These are phyloP conservation scores for Amaurobius ferox DNA, from an alignment of 2,888 invertebrate genomes.

Conservation along the genomic window DNA sequence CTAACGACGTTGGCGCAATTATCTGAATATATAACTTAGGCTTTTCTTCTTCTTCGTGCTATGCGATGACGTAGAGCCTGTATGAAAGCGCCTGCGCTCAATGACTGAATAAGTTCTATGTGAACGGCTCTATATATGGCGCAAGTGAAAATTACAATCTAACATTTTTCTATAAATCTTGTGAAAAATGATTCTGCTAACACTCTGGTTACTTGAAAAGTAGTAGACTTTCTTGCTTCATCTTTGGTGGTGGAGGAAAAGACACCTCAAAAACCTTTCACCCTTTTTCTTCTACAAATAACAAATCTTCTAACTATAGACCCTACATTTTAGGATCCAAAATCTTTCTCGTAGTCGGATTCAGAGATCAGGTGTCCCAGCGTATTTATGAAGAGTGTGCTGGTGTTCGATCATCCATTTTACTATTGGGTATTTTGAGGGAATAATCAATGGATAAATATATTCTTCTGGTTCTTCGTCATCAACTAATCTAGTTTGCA, in stretches of 20 bases:
- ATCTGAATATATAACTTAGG: background rate
- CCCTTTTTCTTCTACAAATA: background rate
- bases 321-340: background rate
- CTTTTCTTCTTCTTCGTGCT: background rate
- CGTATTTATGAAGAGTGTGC: background rate
- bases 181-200: background rate
- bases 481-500: background rate
- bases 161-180: background rate
- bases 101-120: no score
- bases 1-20: slow-evolving; percentile 10
- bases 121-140: no score
- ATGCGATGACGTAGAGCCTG: background rate
- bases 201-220: slow-evolving; percentile 17
- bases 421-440: no score
- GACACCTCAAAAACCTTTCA: background rate
- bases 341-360: background rate
- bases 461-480: no score
- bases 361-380: background rate
- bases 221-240: background rate
- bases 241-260: background rate
- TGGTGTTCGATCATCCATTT: no score
- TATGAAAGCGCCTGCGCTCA: no score
- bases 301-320: background rate
- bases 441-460: no score
- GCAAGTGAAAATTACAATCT: no score